phyloP scores from a whole-genome alignment of 2,888 invertebrate genomes.

The Eupithecia dodoneata region DNA sequence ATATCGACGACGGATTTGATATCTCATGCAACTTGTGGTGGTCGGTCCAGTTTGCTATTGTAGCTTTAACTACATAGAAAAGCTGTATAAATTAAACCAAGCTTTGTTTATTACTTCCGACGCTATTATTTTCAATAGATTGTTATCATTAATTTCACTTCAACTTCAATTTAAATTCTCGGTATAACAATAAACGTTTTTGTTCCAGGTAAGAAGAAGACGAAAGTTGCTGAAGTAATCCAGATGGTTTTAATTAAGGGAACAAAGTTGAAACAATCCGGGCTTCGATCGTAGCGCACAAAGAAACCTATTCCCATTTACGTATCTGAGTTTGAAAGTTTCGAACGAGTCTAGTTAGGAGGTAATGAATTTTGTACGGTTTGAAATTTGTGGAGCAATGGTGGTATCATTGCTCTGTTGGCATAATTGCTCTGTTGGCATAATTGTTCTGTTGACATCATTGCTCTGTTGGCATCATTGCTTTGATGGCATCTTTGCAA shows the following conservation, averaged over 20 bases:
- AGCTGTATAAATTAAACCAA: neutral
- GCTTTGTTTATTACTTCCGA: neutral
- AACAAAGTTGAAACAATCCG: constrained; percentile 58
- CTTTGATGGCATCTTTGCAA: too few species aligned
- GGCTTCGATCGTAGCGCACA: constrained; percentile 49
- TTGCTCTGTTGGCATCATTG: too few species aligned
- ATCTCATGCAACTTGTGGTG: neutral
- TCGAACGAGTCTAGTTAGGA: constrained; percentile 8
- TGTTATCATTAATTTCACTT: constrained; percentile 27
- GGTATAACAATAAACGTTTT: constrained; percentile 51
- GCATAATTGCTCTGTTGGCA: too few species aligned
- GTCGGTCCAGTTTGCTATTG: neutral
- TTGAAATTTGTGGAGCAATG: too few species aligned
- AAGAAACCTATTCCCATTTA: constrained; percentile 25
- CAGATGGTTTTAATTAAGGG: constrained; percentile 63
- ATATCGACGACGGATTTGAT: neutral
- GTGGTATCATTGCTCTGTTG: too few species aligned
- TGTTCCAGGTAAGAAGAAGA: constrained; percentile 71
- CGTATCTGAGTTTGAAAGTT: constrained; percentile 25
- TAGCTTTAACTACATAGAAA: neutral
- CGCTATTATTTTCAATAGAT: constrained; percentile 10
- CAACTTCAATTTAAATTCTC: constrained; percentile 33
- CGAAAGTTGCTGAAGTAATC: constrained; percentile 58
- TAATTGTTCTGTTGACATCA: too few species aligned
- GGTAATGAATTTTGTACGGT: neutral